Evolutionary conservation across 2,113 vertebrate species (phyloP), one percentile per base, ranked within the genome.

Genomic region (Toxotes chatareus): DNA sequence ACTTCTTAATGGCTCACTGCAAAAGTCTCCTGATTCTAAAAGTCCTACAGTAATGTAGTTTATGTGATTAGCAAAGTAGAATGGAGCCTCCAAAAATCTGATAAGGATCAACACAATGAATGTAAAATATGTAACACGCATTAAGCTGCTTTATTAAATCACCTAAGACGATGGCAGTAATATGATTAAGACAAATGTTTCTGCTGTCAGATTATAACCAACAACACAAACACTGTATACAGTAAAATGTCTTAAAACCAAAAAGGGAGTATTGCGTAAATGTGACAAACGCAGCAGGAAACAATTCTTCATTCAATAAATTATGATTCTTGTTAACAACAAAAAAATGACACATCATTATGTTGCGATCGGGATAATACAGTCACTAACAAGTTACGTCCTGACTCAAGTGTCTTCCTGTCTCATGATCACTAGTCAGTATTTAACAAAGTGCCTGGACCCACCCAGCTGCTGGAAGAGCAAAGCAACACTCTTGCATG

Each of bases 381-480:
- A 89, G 36, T 79, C 59, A 87, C 16, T n/a, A 65, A 65, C 12
- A 76, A 76, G 23, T 44, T 32, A 74, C n/a, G 11, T 40, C 23
- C 9, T 86, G 75, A 67, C 68, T 84, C 53, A 73, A 34, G 13
- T 68, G 17, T 6, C 38, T 47, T 59, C 38, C 59, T 40, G 47
- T 60, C 46, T 77, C 27, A 62, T 38, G 64, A 84, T 67, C n/a
- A 47, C 36, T 53, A 46, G 19, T 76, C 68, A 40, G 64, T 21
- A 19, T 31, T 42, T 46, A 42, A 51, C 32, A 71, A 69, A 77
- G 68, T 23, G 69, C 23, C 0, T 17, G 55, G 73, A 96, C 97
- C 82, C 95, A 99, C 98, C 98, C 61, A 99, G 91, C 69, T 99
- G 98, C 91, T 99, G 98, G 94, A 99, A 99, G 86, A 99, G 96